phyloP scores from a whole-genome alignment of 1,140 invertebrate genomes.

The Rhagoletis zephyria region DNA sequence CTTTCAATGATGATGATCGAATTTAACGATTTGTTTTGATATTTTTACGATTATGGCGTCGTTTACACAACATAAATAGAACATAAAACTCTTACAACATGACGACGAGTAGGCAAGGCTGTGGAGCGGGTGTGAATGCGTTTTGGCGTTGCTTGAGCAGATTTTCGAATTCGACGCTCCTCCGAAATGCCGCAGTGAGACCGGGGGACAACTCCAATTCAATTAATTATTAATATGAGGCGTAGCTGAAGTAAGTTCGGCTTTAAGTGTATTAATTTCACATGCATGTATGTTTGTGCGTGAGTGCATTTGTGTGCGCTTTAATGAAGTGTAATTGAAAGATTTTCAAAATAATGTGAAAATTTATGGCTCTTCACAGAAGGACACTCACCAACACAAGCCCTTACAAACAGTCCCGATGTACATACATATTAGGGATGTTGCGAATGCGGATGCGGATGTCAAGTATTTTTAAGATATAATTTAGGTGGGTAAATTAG shows the following conservation, averaged over 20 bases:
- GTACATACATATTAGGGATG: not conserved
- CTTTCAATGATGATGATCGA: conserved; percentile 64
- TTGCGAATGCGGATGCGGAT: too few relatives aligned
- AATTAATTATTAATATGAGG: conserved; percentile 70
- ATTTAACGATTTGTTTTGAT: conserved; percentile 74
- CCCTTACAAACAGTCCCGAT: not conserved
- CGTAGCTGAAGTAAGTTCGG: not conserved
- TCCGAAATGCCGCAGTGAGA: not conserved
- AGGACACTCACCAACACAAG: not conserved
- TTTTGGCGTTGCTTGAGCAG: conserved; percentile 6
- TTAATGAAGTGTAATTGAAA: conserved; percentile 50
- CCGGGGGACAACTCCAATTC: conserved; percentile 58
- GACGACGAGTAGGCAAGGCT: conserved; percentile 54
- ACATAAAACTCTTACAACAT: conserved; percentile 70
- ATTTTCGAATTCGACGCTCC: conserved; percentile 18
- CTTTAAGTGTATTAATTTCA: not conserved
- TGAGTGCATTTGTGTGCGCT: not conserved
- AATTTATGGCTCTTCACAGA: conserved; percentile 23
- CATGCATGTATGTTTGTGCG: not conserved
- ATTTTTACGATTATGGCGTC: conserved; percentile 74
- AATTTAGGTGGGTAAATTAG: too few relatives aligned
- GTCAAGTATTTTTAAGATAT: too few relatives aligned
- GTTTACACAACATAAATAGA: conserved; percentile 74
- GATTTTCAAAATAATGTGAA: conserved; percentile 45
- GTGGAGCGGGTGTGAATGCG: not conserved